Percentiles rank a stretch among this genome's conserved stretches.
Evolutionary conservation across 2,113 vertebrate species (phyloP).

Genomic region (Myiozetetes cayanensis): DNA sequence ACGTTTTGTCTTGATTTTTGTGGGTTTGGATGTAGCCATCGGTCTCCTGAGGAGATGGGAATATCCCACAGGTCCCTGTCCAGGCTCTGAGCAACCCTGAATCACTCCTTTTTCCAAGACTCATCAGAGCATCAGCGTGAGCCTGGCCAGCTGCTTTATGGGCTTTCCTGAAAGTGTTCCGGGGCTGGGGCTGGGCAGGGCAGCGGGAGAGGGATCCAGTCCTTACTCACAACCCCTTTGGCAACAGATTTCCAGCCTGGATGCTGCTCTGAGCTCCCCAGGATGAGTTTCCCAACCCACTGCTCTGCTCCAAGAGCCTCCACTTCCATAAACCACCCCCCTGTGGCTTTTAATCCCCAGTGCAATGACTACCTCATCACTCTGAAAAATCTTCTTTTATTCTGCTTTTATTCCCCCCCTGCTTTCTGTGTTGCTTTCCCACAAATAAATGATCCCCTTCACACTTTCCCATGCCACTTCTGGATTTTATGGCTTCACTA

Average conservation of each 20-base stretch:
- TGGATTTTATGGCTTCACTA: background rate
- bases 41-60: background rate
- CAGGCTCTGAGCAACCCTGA: background rate
- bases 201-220: background rate
- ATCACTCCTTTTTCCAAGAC: background rate
- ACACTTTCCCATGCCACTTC: background rate
- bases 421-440: background rate
- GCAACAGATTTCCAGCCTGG: background rate
- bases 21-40: background rate
- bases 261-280: background rate
- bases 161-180: background rate
- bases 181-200: background rate
- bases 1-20: background rate
- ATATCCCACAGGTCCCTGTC: rapidly evolving
- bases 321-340: rapidly evolving
- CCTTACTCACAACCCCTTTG: background rate
- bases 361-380: background rate
- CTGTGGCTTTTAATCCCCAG: background rate
- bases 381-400: background rate
- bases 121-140: background rate
- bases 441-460: background rate
- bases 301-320: background rate
- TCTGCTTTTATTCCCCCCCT: background rate
- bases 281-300: background rate
- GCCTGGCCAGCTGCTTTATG: background rate